phyloP scores from a whole-genome alignment of 1,140 invertebrate genomes.

The Teleopsis dalmanni region DNA sequence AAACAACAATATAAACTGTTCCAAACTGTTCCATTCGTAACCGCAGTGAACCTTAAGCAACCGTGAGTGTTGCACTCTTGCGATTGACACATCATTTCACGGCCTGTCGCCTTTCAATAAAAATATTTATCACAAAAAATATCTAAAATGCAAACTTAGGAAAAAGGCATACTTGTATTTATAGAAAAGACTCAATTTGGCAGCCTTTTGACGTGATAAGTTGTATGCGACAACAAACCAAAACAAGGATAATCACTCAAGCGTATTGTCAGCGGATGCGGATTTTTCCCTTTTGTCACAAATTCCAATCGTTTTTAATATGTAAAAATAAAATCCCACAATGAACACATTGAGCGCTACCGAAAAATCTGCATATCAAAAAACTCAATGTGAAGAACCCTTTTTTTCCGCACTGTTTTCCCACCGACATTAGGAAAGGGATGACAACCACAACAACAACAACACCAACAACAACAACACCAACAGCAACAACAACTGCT shows the following conservation, averaged over 20 bases:
- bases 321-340: too few species aligned
- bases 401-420: too few species aligned
- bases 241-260: slow-evolving; percentile 44
- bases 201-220: slow-evolving; percentile 3
- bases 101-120: slow-evolving; percentile 45
- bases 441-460: too few species aligned
- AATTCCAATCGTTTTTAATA: too few species aligned
- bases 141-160: not conserved
- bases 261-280: slow-evolving; percentile 34
- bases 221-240: slow-evolving; percentile 16
- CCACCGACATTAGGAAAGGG: too few species aligned
- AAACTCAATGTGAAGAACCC: slow-evolving; percentile 1
- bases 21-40: slow-evolving; percentile 3
- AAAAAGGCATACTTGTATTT: not conserved
- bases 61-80: slow-evolving; percentile 20
- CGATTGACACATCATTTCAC: slow-evolving; percentile 47
- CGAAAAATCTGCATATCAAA: slow-evolving; percentile 11
- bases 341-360: too few species aligned
- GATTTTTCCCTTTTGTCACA: not conserved
- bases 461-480: too few species aligned
- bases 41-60: not conserved
- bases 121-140: slow-evolving; percentile 37
- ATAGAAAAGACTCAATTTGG: not conserved
- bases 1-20: slow-evolving; percentile 5
- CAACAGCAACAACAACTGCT: too few species aligned